Base-by-base conservation (phyloP, 35 echinoderm and acorn worm genomes). In the Holothuria glaberrima region DNA sequence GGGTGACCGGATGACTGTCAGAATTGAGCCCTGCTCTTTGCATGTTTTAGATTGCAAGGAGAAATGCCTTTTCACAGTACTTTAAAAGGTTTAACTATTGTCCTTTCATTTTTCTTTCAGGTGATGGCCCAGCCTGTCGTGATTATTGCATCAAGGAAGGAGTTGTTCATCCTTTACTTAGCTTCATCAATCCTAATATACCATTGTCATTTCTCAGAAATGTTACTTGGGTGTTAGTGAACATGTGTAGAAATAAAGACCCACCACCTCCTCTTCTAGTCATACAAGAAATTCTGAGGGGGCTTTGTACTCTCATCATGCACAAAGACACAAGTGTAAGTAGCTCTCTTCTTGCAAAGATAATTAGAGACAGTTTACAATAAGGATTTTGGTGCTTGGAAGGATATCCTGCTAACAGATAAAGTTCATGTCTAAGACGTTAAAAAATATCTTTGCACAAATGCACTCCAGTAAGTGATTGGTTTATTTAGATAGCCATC, bases 281-380 rank as follows among this genome's bases (percentile, higher is more conserved):
- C 0, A 94, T 98, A 35, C 69, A 86, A 56, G 88, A 98, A 71
- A 90, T 98, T 22, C 32, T 98, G 69, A 90, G 90, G 48, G 96
- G 93, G 17, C 88, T 98, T 12, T 86, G 88, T 89, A 93, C 90
- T 69, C 70, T 94, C 38, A 98, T 98, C 30, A 88, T 94, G 68
- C 96, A 98, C 52, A 87, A 79, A 91, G 96, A 98, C 52, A 94
- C 93, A 69, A 98, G 94, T 95, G 96, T 98, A 92, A 95, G 95
- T 90, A 17, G 5, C 12, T 75, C 79, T 41, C 7, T 29, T n/a
- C 2, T 21, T 21, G 12, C 2, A 29, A 5, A 3, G 19, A 76
- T 4, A 44, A n/a, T 4, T 19, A 5, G 72, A 4, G 25, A 3
- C 3, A 4, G 24, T 4, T 26, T 20, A 30, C 27, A 76, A n/a